These are phyloP conservation scores for Arnoldichthys spilopterus DNA, from an alignment of 2,797 vertebrate species.

Conservation along the genomic window DNA sequence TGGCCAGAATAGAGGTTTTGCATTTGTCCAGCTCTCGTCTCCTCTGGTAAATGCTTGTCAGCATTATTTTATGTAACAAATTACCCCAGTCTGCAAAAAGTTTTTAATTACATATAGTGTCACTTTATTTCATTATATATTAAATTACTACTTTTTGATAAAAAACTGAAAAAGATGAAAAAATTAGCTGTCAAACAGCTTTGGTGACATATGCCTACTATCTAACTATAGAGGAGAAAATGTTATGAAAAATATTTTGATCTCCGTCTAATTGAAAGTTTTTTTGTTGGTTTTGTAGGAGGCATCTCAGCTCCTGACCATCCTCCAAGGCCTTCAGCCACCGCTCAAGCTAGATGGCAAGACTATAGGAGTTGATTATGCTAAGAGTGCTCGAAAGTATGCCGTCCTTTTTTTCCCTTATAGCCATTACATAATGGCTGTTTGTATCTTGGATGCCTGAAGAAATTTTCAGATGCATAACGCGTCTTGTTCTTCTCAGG, in stretches of 20 bases:
- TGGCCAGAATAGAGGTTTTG: constrained; percentile 97
- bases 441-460: neutral
- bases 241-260: too few relatives aligned
- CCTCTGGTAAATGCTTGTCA: constrained; percentile 84
- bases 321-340: constrained; percentile 94
- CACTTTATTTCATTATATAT: too few relatives aligned
- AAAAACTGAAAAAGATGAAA: too few relatives aligned
- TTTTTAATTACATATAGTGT: too few relatives aligned
- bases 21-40: constrained; percentile 96
- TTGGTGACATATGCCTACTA: too few relatives aligned
- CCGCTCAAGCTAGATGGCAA: constrained; percentile 97
- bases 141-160: too few relatives aligned
- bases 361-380: constrained; percentile 98
- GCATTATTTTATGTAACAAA: neutral
- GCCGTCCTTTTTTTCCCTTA: constrained; percentile 57
- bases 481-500: constrained; percentile 68
- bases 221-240: too few relatives aligned
- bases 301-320: constrained; percentile 95
- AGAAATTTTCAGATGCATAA: neutral
- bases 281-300: constrained; percentile 78
- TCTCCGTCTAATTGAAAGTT: too few relatives aligned
- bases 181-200: too few relatives aligned
- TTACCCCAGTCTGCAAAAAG: neutral
- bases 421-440: neutral
- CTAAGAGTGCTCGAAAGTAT: constrained; percentile 98